Evolutionary conservation across 35 echinoderm and acorn worm species (phyloP), one percentile per base, ranked within the genome.

Genomic region (Holothuria glaberrima): DNA sequence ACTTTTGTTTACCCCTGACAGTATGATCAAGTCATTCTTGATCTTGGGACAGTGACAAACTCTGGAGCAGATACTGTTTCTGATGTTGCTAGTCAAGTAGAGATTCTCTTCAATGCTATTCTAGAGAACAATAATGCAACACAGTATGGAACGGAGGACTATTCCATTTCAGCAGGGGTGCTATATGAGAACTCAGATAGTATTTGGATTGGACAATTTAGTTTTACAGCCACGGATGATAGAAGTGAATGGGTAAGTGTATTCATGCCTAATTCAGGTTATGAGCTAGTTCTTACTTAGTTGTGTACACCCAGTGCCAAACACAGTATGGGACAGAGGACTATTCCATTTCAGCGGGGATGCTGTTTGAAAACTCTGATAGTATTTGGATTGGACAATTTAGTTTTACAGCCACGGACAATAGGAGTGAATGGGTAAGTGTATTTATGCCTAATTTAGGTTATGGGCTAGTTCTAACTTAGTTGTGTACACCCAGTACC

Each of bases 1-100:
- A 82, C 48, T 81, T 81, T 81, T 21, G 16, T 50, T 22, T 25
- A 54, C 6, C 20, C 3, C 60, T 71, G 31, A 48, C 75, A 97
- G 94, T 93, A 93, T 71, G 94, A 97, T 66, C 88, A 83, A 22
- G 60, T 91, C 5, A 82, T 93, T 33, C 59, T 97, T 19, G 88
- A 97, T 18, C 76, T 97, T 19, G 94, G 94, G 13, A 57, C 88
- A 6, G 77, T 97, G 18, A 75, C 73, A 9, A 97, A 97, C 44
- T 65, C 71, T 2, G 94, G 64, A 31, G 50, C 66, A 9, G 83
- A 97, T 83, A 34, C 29, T 13, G 41, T 30, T 27, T 57, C 88
- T 48, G 81, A 93, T 33, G 71, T 58, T 2, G 58, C 44, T 12
- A 97, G 78, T 46, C 68, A 93, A 63, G 90, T 97, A 80, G 45